Evolutionary conservation across 1,140 invertebrate species (phyloP).

Genomic region (Papilio helenus): DNA sequence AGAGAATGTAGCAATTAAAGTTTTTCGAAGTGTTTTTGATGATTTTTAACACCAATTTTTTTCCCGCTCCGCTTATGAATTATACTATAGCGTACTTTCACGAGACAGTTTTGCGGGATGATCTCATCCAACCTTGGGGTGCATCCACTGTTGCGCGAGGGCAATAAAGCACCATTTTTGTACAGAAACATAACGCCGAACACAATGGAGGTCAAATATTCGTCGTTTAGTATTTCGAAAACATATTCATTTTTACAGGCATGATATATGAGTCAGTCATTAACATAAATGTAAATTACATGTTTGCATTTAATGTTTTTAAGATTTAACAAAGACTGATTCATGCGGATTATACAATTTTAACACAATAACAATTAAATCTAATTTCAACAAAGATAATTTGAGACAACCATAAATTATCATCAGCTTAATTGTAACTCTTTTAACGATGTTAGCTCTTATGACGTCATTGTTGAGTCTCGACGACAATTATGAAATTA

Average conservation of each 20-base stretch:
- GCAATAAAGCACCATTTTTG: conserved; percentile 56
- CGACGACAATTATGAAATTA: too few relatives aligned
- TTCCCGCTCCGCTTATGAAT: conserved; percentile 29
- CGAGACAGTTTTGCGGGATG: conserved; percentile 51
- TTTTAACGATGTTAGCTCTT: too few relatives aligned
- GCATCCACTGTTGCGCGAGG: conserved; percentile 49
- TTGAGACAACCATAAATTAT: not conserved
- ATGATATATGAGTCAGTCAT: not conserved
- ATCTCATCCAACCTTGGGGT: conserved; percentile 60
- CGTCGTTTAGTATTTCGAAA: conserved; percentile 2
- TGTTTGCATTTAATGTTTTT: not conserved
- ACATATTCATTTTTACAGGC: not conserved
- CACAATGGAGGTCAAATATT: conserved; percentile 18
- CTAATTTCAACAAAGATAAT: not conserved
- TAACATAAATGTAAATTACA: not conserved
- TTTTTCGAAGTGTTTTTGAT: too few relatives aligned
- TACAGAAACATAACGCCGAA: conserved; percentile 42
- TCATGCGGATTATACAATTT: not conserved
- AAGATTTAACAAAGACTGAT: not conserved
- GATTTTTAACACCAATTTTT: too few relatives aligned
- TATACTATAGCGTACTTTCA: conserved; percentile 45
- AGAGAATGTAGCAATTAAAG: not conserved
- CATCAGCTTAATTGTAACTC: not conserved
- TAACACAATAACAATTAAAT: not conserved
- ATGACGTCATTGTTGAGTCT: too few relatives aligned